A percentile compares a stretch with the other conserved stretches of the same genome.
phyloP scores from a whole-genome alignment of 2,797 vertebrate species.

The Tenualosa thibaudeaui region DNA sequence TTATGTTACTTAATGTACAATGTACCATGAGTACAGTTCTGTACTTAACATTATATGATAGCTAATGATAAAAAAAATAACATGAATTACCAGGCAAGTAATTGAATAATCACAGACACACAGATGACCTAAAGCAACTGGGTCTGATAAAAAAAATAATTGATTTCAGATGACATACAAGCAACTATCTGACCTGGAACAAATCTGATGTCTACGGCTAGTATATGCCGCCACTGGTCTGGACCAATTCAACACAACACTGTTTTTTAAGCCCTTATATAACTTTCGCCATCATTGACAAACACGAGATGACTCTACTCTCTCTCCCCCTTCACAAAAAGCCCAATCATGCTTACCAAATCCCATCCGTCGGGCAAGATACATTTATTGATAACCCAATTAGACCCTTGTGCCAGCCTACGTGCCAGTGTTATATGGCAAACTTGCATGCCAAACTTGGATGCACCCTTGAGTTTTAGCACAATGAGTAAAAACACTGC shows the following conservation, averaged over 20 bases:
- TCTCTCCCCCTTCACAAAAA: slow-evolving; percentile 7
- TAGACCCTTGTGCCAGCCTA: background rate
- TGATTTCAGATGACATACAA: background rate
- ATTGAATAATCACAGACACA: background rate
- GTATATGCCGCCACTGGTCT: background rate
- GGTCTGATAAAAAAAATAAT: background rate
- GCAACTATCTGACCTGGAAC: background rate
- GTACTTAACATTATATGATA: background rate
- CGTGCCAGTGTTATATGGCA: background rate
- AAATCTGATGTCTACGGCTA: slow-evolving; percentile 7
- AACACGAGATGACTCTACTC: background rate
- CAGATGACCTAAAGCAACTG: background rate
- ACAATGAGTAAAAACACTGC: background rate
- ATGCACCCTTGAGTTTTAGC: background rate
- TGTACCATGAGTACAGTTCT: background rate
- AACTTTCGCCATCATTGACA: slow-evolving; percentile 2
- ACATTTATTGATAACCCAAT: background rate
- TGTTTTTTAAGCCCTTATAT: slow-evolving; percentile 19
- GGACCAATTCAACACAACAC: background rate
- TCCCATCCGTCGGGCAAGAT: background rate
- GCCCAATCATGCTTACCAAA: background rate
- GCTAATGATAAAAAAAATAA: background rate
- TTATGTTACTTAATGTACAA: background rate
- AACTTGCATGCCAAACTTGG: background rate
- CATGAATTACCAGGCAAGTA: background rate